Conservation (phyloP, 2,797 vertebrate genomes). For the Gephyroberyx darwinii region DNA sequence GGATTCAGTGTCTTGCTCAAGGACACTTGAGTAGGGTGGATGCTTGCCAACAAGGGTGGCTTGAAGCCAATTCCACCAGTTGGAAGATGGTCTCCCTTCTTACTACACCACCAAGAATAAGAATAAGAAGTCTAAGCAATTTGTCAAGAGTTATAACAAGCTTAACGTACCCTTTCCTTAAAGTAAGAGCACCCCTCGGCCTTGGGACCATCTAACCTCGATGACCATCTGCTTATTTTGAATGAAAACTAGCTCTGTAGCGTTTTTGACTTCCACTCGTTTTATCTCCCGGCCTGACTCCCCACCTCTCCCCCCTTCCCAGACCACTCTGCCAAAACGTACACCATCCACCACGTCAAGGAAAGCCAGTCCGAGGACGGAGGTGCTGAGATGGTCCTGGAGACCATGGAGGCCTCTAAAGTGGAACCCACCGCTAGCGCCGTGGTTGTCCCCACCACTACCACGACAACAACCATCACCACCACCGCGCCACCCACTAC, state of each 20-base stretch:
- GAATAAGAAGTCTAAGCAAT: background rate
- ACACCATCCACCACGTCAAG: conserved; percentile 73
- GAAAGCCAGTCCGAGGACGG: conserved; percentile 77
- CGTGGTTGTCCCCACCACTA: conserved; percentile 18
- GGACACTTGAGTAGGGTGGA: too few species aligned
- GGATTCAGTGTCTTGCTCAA: too few species aligned
- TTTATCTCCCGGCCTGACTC: conserved; percentile 18
- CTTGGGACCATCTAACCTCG: conserved; percentile 1
- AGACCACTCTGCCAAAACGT: conserved; percentile 81
- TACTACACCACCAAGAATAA: too few species aligned
- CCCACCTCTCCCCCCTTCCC: conserved; percentile 10
- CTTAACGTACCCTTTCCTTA: background rate
- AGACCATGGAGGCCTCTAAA: conserved; percentile 65
- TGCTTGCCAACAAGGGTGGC: too few species aligned
- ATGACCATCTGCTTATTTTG: conserved; percentile 11
- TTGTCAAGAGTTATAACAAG: background rate
- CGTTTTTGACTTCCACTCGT: conserved; percentile 9
- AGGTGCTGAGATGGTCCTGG: conserved; percentile 68
- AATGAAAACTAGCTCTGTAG: conserved; percentile 22
- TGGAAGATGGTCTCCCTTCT: too few species aligned
- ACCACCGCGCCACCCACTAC: conserved; percentile 27
- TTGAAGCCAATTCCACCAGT: too few species aligned
- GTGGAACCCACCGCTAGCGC: conserved; percentile 34
- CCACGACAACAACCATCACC: conserved; percentile 40
- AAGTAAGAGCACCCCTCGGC: background rate